Conservation (phyloP, 2,888 invertebrate genomes). For the Eucera pruinosa region DNA sequence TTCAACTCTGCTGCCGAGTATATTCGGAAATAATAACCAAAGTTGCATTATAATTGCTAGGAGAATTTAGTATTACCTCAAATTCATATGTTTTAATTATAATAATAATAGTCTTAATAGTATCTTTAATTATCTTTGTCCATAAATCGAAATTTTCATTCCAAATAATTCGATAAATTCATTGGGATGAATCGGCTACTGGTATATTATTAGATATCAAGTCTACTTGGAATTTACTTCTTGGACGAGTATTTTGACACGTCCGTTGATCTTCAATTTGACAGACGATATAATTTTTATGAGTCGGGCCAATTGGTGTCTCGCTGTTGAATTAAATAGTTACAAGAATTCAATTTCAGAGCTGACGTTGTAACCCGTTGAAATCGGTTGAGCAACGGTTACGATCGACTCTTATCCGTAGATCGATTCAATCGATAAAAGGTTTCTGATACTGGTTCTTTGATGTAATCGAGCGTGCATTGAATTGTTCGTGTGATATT, state of each 20-base stretch:
- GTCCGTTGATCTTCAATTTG: not conserved
- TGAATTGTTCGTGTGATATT: not conserved
- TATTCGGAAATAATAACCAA: no score
- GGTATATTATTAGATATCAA: not conserved
- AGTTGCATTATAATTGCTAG: no score
- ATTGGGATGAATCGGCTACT: not conserved
- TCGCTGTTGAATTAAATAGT: not conserved
- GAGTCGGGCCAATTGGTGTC: not conserved
- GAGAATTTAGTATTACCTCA: no score
- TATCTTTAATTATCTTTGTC: no score
- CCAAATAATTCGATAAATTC: not conserved
- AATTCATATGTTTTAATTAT: no score
- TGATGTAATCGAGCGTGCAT: not conserved
- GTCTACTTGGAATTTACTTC: not conserved
- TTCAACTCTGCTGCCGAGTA: no score
- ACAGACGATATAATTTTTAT: not conserved
- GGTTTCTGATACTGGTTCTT: not conserved
- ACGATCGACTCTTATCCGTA: not conserved
- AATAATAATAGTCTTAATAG: no score
- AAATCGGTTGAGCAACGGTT: not conserved
- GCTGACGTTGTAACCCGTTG: not conserved
- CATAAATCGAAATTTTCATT: not conserved
- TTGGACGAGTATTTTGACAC: not conserved
- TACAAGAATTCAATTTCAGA: conserved; percentile 8
- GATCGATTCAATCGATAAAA: conserved; percentile 1